Evolutionary conservation across 2,888 invertebrate genomes (phyloP), one percentile per base, ranked within the genome.

Genomic region (Orthosia cruda): DNA sequence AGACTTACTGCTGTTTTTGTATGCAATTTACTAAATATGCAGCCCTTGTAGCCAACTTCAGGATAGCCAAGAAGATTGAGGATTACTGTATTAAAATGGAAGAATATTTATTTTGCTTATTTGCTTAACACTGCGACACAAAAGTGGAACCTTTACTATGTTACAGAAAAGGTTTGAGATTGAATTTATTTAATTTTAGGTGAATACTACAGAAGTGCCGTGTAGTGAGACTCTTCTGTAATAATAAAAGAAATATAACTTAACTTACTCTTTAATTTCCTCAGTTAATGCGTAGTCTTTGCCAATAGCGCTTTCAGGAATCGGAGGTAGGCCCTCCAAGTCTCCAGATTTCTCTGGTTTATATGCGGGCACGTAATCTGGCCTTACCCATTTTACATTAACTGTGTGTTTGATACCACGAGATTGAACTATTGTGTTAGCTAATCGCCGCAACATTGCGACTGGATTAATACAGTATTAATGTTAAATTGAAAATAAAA

Each of bases 331-430:
- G 23, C 97, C 92, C 80, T 97, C 97, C 50, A 98, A 93, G 92
- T 99, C 98, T 0, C 98, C 98, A 85, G 98, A 98, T 89, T 97
- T 98, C 87, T 97, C 97, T 0, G 98, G 97, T 87, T 97, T 97
- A 78, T 97, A 97, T 62, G 97, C 97, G 0, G 97, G 96, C 26
- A 98, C 96, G 91, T 97, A 97, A 47, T 97, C 97, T 0, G 98
- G 98, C 47, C 97, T 97, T 11, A 97, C 97, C 98, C 98, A 98
- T 96, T 98, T 98, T 62, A 98, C 98, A 93, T 98, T 98, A 52
- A 98, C 94, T 88, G 97, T 97, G 49, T 97, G 97, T 92, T 98
- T 98, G 86, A 98, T 92, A n/a, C 95, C 95, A 54, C 96, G 95
- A 45, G 88, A 88, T 97, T 81, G 98, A 89, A 94, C 94, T 91